These are phyloP conservation scores for Polypedilum vanderplanki DNA, from an alignment of 1,140 invertebrate species.

Conservation along the genomic window DNA sequence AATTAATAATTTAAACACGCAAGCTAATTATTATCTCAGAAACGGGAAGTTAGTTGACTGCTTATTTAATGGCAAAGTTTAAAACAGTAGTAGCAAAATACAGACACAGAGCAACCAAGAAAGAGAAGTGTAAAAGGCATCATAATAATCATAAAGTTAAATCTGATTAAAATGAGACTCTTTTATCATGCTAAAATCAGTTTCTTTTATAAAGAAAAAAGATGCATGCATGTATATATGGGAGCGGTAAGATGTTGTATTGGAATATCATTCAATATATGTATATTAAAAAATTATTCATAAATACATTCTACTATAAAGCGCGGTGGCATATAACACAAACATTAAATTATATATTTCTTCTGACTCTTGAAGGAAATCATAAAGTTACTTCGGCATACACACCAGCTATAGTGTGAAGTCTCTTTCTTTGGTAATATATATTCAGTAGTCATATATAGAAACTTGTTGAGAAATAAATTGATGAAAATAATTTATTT, in stretches of 20 bases:
- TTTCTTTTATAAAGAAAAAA: background rate
- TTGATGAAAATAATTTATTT: no score
- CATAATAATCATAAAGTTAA: conserved; percentile 20
- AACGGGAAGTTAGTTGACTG: no score
- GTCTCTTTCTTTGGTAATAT: no score
- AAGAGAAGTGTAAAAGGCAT: background rate
- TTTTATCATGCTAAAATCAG: conserved; percentile 14
- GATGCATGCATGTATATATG: background rate
- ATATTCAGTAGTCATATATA: no score
- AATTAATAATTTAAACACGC: background rate
- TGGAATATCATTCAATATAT: conserved; percentile 8
- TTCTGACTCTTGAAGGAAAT: background rate
- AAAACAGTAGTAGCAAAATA: no score
- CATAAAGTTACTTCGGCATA: no score
- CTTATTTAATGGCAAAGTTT: no score
- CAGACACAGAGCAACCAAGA: background rate
- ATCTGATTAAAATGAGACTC: conserved; percentile 18
- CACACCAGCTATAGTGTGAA: no score
- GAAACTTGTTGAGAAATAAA: no score
- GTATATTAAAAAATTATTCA: conserved; percentile 20
- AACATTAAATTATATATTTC: background rate
- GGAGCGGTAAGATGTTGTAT: background rate
- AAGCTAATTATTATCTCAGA: background rate
- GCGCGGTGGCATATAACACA: conserved; percentile 9
- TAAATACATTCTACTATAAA: background rate